Evolutionary conservation across 2,888 invertebrate species (phyloP).

Genomic region (Diplolepis rosae): DNA sequence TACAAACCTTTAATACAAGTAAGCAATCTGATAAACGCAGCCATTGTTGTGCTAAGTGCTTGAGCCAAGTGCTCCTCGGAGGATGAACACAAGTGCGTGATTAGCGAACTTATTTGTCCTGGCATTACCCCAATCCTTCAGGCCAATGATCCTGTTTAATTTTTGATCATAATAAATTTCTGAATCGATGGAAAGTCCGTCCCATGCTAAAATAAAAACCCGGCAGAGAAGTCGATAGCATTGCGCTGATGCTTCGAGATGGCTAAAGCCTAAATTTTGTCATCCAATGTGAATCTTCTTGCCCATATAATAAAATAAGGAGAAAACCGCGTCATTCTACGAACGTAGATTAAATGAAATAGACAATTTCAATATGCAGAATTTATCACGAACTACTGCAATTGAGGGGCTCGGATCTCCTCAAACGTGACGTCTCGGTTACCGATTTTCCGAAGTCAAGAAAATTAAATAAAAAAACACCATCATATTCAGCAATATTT

Average conservation of each 20-base stretch:
- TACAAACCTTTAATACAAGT: too few relatives aligned
- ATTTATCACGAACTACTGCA: too few relatives aligned
- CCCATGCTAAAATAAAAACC: constrained; percentile 41
- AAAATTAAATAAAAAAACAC: too few relatives aligned
- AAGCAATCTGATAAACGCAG: too few relatives aligned
- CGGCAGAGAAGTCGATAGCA: constrained; percentile 32
- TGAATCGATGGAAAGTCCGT: constrained; percentile 35
- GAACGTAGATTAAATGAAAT: too few relatives aligned
- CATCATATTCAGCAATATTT: too few relatives aligned
- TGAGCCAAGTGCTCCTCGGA: constrained; percentile 24
- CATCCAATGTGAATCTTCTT: neutral
- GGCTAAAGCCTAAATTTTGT: constrained; percentile 35
- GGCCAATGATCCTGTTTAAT: neutral
- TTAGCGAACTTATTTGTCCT: constrained; percentile 40
- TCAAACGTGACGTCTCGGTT: too few relatives aligned
- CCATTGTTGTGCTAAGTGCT: neutral
- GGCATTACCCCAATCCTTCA: neutral
- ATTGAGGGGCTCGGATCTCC: too few relatives aligned
- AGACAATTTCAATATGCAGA: too few relatives aligned
- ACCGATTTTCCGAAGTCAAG: too few relatives aligned
- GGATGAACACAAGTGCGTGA: constrained; percentile 35
- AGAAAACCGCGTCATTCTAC: neutral
- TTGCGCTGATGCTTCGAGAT: constrained; percentile 36
- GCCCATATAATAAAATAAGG: neutral
- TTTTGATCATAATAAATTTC: constrained; percentile 32